phyloP scores from a whole-genome alignment of 2,888 invertebrate genomes.

The Auanema freiburgensis region DNA sequence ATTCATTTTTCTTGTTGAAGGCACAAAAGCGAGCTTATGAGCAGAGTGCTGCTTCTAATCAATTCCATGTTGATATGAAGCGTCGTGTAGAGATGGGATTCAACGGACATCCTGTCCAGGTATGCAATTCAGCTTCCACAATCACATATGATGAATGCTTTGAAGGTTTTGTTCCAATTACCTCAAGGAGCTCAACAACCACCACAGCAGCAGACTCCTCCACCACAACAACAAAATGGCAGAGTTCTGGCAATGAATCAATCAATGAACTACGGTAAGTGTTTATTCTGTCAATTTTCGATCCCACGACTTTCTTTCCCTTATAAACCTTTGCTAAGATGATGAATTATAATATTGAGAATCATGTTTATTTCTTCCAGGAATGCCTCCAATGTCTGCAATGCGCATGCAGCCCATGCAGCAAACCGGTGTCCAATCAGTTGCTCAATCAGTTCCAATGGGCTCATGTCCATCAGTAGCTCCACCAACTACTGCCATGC shows the following conservation, averaged over 20 bases:
- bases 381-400: slow-evolving; percentile 1
- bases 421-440: too few species aligned
- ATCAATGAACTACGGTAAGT: slow-evolving; percentile 20
- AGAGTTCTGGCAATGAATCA: slow-evolving; percentile 20
- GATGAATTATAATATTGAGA: background rate
- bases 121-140: background rate
- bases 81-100: slow-evolving; percentile 39
- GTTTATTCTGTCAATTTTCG: background rate
- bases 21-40: slow-evolving; percentile 47
- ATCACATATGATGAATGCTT: background rate
- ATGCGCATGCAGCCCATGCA: slow-evolving; percentile 1
- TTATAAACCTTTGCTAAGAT: background rate
- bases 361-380: background rate
- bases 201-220: slow-evolving; percentile 20
- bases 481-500: too few species aligned
- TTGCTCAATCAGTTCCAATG: too few species aligned
- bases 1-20: slow-evolving; percentile 1
- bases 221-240: slow-evolving; percentile 12
- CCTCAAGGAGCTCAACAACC: slow-evolving; percentile 16
- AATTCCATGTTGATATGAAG: slow-evolving; percentile 49
- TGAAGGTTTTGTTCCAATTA: slow-evolving; percentile 13
- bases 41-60: slow-evolving; percentile 20
- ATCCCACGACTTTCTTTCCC: background rate
- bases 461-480: too few species aligned
- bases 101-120: slow-evolving; percentile 22